These are phyloP conservation scores for Mystacornis crossleyi DNA, from an alignment of 2,113 vertebrate species.

Conservation along the genomic window DNA sequence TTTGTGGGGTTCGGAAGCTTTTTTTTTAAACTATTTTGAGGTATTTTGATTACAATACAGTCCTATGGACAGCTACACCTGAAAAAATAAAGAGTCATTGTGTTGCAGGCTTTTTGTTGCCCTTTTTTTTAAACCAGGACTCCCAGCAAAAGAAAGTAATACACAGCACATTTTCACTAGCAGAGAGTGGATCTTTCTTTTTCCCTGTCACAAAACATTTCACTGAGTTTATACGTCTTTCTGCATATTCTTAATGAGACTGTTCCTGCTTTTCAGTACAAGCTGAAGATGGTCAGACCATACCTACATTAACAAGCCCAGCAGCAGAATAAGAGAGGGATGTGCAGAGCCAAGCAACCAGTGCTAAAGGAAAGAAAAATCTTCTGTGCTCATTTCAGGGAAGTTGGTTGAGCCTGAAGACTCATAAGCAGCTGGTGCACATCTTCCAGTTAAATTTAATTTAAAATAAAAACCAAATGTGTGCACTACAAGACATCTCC, in stretches of 20 bases:
- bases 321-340: neutral
- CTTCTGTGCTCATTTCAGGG: neutral
- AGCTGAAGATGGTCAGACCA: neutral
- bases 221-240: neutral
- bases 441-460: neutral
- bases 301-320: neutral
- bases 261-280: neutral
- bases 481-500: neutral
- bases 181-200: neutral
- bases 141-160: neutral
- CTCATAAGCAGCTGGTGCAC: neutral
- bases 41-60: neutral
- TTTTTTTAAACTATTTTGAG: neutral
- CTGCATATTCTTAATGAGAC: neutral
- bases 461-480: neutral
- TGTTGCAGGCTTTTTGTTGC: neutral
- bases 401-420: neutral
- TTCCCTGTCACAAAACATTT: neutral
- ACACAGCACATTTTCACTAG: neutral
- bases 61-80: neutral
- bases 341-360: neutral
- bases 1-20: fast-evolving
- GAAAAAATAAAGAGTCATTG: neutral
- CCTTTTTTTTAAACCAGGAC: neutral
- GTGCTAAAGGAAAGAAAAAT: neutral